A percentile compares a stretch with the other conserved stretches of the same genome.
These are phyloP conservation scores for Lithophane leautieri DNA, from an alignment of 2,888 invertebrate species.

Conservation along the genomic window DNA sequence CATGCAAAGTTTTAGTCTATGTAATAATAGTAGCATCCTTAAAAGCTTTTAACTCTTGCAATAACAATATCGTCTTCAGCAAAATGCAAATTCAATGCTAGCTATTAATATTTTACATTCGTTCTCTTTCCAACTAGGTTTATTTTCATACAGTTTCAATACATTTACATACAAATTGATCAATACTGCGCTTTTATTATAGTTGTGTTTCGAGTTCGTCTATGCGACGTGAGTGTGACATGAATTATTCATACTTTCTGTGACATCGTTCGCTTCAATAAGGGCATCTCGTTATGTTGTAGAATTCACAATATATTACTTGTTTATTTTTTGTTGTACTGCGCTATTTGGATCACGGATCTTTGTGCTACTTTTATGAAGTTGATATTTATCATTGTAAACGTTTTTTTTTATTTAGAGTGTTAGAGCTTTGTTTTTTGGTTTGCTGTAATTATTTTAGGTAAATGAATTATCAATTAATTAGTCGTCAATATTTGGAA, in stretches of 20 bases:
- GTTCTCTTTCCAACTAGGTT: constrained; percentile 45
- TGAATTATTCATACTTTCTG: constrained; percentile 76
- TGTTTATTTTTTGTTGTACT: constrained; percentile 70
- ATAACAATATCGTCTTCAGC: constrained; percentile 14
- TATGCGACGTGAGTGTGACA: constrained; percentile 59
- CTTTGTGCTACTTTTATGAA: constrained; percentile 53
- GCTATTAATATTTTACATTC: constrained; percentile 9
- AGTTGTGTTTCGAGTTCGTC: constrained; percentile 55
- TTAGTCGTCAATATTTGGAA: background rate
- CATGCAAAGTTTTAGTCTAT: background rate
- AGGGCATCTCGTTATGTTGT: constrained; percentile 68
- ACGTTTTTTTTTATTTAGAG: background rate
- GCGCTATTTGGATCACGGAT: constrained; percentile 68
- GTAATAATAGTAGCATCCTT: background rate
- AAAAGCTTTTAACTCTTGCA: background rate
- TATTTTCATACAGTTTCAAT: constrained; percentile 42
- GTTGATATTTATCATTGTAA: background rate
- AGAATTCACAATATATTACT: constrained; percentile 73
- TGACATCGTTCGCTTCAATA: constrained; percentile 74
- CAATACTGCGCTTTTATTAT: constrained; percentile 65
- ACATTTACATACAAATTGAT: constrained; percentile 65
- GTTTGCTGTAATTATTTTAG: background rate
- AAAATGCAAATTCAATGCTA: background rate
- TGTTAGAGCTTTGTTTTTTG: background rate
- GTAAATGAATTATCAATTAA: too few species aligned